Evolutionary conservation across 2,113 vertebrate genomes (phyloP).

Genomic region (Phyllostomus discolor): DNA sequence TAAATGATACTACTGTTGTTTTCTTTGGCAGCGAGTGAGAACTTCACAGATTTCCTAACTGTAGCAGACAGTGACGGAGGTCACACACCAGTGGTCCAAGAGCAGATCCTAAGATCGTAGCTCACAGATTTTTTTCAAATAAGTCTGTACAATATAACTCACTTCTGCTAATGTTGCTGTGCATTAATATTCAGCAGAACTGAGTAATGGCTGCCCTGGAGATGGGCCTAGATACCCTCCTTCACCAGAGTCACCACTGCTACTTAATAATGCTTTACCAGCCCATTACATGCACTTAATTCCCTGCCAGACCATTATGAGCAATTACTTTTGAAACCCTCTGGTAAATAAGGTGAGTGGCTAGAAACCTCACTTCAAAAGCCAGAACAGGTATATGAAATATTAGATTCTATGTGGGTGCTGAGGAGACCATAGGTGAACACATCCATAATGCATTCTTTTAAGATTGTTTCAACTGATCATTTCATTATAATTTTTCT

Average conservation of each 20-base stretch:
- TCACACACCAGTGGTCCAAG: not conserved
- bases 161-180: not conserved
- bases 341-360: not conserved
- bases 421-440: not conserved
- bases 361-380: not conserved
- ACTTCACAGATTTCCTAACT: not conserved
- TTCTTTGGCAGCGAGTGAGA: not conserved
- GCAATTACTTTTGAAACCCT: not conserved
- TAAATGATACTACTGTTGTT: not conserved
- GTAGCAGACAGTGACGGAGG: not conserved
- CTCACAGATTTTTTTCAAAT: not conserved
- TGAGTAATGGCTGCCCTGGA: not conserved
- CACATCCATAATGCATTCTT: not conserved
- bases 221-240: not conserved
- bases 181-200: not conserved
- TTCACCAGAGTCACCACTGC: not conserved
- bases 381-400: not conserved
- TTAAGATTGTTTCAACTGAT: not conserved
- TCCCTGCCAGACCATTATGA: not conserved
- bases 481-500: not conserved
- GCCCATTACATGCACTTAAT: not conserved
- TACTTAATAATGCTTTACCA: not conserved
- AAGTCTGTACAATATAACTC: not conserved
- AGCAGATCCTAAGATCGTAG: not conserved
- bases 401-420: not conserved